phyloP scores from a whole-genome alignment of 2,113 vertebrate species.

The Misgurnus anguillicaudatus region DNA sequence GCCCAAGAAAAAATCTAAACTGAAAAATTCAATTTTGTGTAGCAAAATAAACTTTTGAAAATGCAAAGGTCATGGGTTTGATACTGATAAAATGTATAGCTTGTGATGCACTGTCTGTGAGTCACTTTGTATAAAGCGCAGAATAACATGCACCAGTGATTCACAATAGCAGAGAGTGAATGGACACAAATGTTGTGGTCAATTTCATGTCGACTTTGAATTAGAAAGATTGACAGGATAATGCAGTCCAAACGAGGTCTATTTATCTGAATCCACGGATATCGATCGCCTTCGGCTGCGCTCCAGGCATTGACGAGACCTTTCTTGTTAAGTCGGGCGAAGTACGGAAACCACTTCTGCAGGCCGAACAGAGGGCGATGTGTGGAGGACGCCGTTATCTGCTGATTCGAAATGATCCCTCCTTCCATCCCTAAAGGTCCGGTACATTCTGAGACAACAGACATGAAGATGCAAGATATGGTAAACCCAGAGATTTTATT shows the following conservation, averaged over 20 bases:
- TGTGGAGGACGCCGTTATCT: constrained; percentile 84
- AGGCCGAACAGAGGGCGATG: constrained; percentile 84
- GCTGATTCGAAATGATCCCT: constrained; percentile 86
- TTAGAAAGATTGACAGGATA: not conserved
- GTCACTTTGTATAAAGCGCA: too few relatives aligned
- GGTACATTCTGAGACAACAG: constrained; percentile 75
- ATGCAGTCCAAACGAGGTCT: not conserved
- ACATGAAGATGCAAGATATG: not conserved
- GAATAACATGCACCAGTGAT: too few relatives aligned
- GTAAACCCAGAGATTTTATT: too few relatives aligned
- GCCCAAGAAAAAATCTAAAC: too few relatives aligned
- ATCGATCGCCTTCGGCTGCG: constrained; percentile 85
- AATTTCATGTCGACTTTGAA: not conserved
- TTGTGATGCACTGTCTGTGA: too few relatives aligned
- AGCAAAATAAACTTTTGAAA: not conserved
- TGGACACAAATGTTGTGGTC: not conserved
- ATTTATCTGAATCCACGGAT: constrained; percentile 87
- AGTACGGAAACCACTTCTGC: constrained; percentile 87
- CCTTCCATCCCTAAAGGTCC: constrained; percentile 86
- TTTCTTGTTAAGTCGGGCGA: constrained; percentile 84
- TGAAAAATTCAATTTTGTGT: not conserved
- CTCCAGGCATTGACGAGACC: constrained; percentile 89
- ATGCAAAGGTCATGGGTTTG: too few relatives aligned
- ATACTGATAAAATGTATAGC: too few relatives aligned
- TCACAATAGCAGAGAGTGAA: too few relatives aligned